A percentile compares a stretch with the other conserved stretches of the same genome.
Evolutionary conservation across 1,140 invertebrate species (phyloP).

Genomic region (Drosophila yakuba): DNA sequence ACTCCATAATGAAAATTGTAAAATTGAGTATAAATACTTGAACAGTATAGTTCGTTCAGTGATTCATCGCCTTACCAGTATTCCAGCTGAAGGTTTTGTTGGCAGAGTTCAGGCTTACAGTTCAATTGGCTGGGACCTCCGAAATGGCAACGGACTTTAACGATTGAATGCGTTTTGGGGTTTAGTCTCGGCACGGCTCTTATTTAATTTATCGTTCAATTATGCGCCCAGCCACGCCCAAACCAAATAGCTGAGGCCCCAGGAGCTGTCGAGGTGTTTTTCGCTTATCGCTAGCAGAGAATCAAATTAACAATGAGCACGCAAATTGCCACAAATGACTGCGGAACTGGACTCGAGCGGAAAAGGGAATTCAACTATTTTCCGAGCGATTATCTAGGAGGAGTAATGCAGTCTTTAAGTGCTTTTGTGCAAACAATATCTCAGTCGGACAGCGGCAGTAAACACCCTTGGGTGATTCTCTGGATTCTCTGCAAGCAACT

Average conservation of each 20-base stretch:
- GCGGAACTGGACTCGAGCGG: slow-evolving; percentile 14
- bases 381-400: slow-evolving; percentile 38
- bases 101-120: slow-evolving; percentile 21
- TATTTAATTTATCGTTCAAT: slow-evolving; percentile 79
- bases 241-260: slow-evolving; percentile 7
- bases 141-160: slow-evolving; percentile 21
- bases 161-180: slow-evolving; percentile 47
- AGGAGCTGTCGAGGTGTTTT: slow-evolving; percentile 53
- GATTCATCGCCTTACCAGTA: neutral
- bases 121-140: slow-evolving; percentile 36
- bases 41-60: neutral
- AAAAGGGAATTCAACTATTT: slow-evolving; percentile 33
- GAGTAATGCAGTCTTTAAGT: slow-evolving; percentile 50
- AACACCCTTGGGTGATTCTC: slow-evolving; percentile 2
- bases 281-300: slow-evolving; percentile 56
- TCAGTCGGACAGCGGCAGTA: slow-evolving; percentile 29
- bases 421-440: slow-evolving; percentile 50
- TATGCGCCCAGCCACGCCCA: slow-evolving; percentile 59
- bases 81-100: neutral
- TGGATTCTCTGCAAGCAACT: slow-evolving; percentile 14
- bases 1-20: too few relatives aligned
- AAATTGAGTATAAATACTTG: neutral
- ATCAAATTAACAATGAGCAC: slow-evolving; percentile 80
- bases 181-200: slow-evolving; percentile 26
- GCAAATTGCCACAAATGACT: slow-evolving; percentile 73